A percentile compares a stretch with the other conserved stretches of the same genome.
These are phyloP conservation scores for Drosophila littoralis DNA, from an alignment of 1,140 invertebrate species.

Conservation along the genomic window DNA sequence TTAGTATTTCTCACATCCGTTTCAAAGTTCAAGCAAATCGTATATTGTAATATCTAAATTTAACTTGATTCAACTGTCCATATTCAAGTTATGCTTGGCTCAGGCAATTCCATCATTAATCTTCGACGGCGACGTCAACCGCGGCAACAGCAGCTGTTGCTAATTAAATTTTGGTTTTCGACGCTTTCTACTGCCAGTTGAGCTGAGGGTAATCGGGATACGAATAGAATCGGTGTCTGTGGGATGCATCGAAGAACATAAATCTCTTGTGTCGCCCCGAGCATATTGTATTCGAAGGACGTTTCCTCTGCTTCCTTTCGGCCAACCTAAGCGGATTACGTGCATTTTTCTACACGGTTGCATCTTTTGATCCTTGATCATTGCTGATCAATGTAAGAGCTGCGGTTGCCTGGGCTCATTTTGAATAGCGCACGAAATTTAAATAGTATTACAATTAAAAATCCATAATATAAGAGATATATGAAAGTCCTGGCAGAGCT, in stretches of 20 bases:
- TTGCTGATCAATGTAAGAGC: conserved; percentile 33
- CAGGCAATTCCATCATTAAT: conserved; percentile 43
- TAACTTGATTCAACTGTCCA: conserved; percentile 20
- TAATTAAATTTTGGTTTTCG: conserved; percentile 13
- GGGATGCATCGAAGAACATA: conserved; percentile 20
- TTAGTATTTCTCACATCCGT: conserved; percentile 24
- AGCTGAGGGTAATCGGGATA: not conserved
- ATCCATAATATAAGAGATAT: not conserved
- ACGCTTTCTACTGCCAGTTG: not conserved
- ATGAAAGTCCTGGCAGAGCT: no score
- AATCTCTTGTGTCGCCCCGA: conserved; percentile 20
- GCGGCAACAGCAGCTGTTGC: conserved; percentile 34
- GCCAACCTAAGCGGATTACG: conserved; percentile 65
- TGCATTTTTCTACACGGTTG: conserved; percentile 63
- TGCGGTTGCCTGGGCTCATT: conserved; percentile 25
- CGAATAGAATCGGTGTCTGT: not conserved
- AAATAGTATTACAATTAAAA: not conserved
- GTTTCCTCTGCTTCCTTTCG: conserved; percentile 10
- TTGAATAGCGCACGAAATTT: conserved; percentile 10
- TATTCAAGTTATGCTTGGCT: conserved; percentile 10
- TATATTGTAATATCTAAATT: conserved; percentile 46
- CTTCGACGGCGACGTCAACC: conserved; percentile 23
- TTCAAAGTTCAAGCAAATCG: conserved; percentile 7
- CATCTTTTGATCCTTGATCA: conserved; percentile 36
- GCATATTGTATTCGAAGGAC: conserved; percentile 12